Base-by-base conservation (phyloP, 2,797 vertebrate species). In the Onychomys arenicola region DNA sequence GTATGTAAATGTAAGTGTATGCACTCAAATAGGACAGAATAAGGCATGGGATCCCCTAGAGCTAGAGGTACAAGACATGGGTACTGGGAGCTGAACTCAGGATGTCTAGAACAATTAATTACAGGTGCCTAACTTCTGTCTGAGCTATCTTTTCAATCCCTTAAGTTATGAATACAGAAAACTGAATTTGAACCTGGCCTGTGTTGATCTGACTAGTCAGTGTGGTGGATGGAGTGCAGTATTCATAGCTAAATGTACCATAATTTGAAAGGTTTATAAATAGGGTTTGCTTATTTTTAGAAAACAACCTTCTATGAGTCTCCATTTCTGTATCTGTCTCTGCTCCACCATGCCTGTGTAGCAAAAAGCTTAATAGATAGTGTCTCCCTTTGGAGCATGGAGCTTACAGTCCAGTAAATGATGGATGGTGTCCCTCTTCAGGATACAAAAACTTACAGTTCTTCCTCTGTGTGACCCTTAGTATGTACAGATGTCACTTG, bases 361-460 rank as follows among this genome's bases (percentile, higher is more conserved):
- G n/a, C 40, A 46, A 91, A 93, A 34, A 90, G 32, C 23, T 89
- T 95, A 93, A 32, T 32, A 91, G 46, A 97, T 0, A 40, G 3
- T 37, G 32, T 40, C n/a, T 81, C 37, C 6, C 82, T 78, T 90
- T 67, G 73, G 52, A 94, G 23, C n/a, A 49, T 6, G 19, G 19
- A 82, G 49, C n/a, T 65, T 82, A 55, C 11, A 43, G 27, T 34
- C 40, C 67, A 67, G 65, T 32, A 37, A 43, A 86, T 46, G n/a
- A 76, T 82, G 32, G 7, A 81, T n/a, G 40, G 55, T 32, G 25
- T 29, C 61, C 89, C 46, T 29, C 57, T 96, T 83, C 5, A 34
- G 67, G 27, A 81, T 57, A 40, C 67, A 90, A 40, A 32, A 91
- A 17, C 19, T 76, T 19, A 49, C 19, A 4, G 34, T 84, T 92